Conservation (phyloP, 1,140 invertebrate species). For the Stegodyphus mimosarum region DNA sequence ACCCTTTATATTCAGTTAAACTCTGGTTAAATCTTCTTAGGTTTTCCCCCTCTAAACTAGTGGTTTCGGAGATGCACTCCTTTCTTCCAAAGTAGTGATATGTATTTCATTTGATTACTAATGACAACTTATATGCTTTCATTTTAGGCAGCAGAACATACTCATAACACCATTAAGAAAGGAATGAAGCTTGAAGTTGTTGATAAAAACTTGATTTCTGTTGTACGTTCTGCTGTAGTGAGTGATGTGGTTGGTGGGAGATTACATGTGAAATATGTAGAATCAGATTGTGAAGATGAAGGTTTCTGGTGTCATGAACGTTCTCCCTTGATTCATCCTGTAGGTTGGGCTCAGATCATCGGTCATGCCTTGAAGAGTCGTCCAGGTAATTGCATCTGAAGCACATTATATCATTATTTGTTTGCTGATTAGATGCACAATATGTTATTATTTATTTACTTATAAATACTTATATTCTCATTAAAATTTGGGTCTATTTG, state of each 20-base stretch:
- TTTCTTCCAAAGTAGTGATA: background rate
- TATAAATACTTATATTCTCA: too few species aligned
- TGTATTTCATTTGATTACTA: background rate
- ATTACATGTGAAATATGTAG: slow-evolving; percentile 89
- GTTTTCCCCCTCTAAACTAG: too few species aligned
- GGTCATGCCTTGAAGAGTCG: slow-evolving; percentile 88
- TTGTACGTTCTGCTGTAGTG: slow-evolving; percentile 91
- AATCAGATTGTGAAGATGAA: slow-evolving; percentile 78
- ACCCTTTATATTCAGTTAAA: too few species aligned
- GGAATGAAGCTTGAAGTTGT: slow-evolving; percentile 92
- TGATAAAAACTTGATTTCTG: slow-evolving; percentile 92
- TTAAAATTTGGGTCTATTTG: too few species aligned
- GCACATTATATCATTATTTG: too few species aligned
- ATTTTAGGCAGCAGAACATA: slow-evolving; percentile 65
- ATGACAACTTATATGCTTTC: background rate
- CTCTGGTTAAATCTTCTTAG: too few species aligned
- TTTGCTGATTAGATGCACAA: too few species aligned
- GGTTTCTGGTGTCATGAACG: slow-evolving; percentile 96
- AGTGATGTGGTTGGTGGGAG: slow-evolving; percentile 92
- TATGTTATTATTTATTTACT: too few species aligned
- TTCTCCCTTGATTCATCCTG: slow-evolving; percentile 92
- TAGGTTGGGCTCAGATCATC: slow-evolving; percentile 88
- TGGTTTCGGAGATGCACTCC: too few species aligned
- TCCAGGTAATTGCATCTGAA: slow-evolving; percentile 67
- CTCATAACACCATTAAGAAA: slow-evolving; percentile 69